Evolutionary conservation across 2,113 vertebrate species (phyloP).

Genomic region (Ovibos moschatus): DNA sequence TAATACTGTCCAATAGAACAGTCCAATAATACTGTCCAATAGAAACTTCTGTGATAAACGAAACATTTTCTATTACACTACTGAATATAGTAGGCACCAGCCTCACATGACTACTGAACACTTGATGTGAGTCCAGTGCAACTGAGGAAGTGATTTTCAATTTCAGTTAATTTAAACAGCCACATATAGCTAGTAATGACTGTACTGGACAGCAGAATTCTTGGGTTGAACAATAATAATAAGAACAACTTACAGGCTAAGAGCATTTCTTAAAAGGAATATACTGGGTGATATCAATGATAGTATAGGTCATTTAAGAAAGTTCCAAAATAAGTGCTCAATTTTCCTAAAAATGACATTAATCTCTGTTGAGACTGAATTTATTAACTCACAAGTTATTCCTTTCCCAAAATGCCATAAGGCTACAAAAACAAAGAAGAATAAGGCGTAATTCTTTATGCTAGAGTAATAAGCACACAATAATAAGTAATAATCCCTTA

Average conservation of each 20-base stretch:
- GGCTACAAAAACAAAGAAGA: neutral
- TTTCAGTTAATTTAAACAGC: neutral
- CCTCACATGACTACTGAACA: neutral
- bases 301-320: neutral
- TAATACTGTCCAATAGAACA: neutral
- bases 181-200: too few species aligned
- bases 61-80: neutral
- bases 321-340: neutral
- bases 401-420: neutral
- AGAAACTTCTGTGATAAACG: neutral
- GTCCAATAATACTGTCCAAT: neutral
- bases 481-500: neutral
- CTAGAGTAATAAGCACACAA: neutral
- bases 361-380: neutral
- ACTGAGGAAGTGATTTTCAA: neutral
- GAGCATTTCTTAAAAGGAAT: neutral
- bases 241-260: neutral
- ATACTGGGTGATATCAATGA: neutral
- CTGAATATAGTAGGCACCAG: neutral
- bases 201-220: neutral
- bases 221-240: neutral
- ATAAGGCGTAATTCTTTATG: neutral
- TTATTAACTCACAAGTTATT: neutral
- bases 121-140: neutral
- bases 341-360: neutral